Evolutionary conservation across 1,140 invertebrate species (phyloP), one percentile per base, ranked within the genome.

Genomic region (Anthonomus grandis): DNA sequence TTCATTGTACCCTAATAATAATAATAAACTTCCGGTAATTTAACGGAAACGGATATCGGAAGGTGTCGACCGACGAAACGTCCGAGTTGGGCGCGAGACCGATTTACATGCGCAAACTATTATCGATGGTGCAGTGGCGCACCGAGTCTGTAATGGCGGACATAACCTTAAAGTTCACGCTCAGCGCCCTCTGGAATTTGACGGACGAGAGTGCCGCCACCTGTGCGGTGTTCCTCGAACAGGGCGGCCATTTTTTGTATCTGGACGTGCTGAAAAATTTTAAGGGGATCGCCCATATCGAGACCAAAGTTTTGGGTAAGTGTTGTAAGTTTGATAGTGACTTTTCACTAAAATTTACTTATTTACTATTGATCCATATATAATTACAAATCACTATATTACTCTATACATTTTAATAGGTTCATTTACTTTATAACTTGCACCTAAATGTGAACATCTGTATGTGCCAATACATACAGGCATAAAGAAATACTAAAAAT

Each of bases 121-220:
- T 91, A 17, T 70, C 78, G 4, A 84, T 91, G 71, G 86, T 91
- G 1, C 75, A 80, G 48, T 76, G 78, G 18, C 84, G 87, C 64
- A 79, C 85, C 18, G 78, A 84, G 21, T 71, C 76, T 22, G 73
- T 74, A 60, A 74, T 74, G 12, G 79, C 84, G 3, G 87, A 90
- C 64, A 87, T 90, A 22, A 90, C 88, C 2, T 79, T 91, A 68
- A 89, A 89, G 68, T 91, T 91, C 67, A 89, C 89, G 12, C 74
- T 91, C 2, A 89, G 86, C 66, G 88, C 88, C 22, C 73, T 92
- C 3, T 92, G 89, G 89, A 92, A 92, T 75, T 74, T 92, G 17
- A 91, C 89, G 27, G 86, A 88, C 64, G 86, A 89, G 69, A 86
- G 84, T 61, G 82, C 86, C 5, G 78, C 79, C 19, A 89, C 87